Conservation (phyloP, 2,888 invertebrate species). For the Campoplex nolae region DNA sequence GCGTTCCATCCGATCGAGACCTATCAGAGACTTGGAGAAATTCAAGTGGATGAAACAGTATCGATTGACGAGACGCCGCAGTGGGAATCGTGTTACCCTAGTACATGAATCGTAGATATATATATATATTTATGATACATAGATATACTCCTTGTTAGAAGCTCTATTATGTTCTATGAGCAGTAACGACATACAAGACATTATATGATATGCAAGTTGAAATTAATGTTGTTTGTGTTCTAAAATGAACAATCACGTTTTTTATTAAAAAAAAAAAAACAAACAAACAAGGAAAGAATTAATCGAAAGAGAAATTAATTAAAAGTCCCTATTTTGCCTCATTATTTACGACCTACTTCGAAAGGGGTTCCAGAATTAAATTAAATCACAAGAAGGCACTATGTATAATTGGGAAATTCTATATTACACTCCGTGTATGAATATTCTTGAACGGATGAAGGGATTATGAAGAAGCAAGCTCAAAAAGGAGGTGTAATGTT, state of each 20-base stretch:
- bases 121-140: conserved; percentile 1
- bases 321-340: neutral
- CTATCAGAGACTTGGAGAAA: conserved; percentile 16
- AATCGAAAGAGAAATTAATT: neutral
- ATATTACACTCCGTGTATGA: neutral
- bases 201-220: neutral
- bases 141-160: neutral
- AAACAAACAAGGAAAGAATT: neutral
- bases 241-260: neutral
- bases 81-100: conserved; percentile 75
- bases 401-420: neutral
- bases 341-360: neutral
- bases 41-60: conserved; percentile 32
- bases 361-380: neutral
- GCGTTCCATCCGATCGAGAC: neutral
- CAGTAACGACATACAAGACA: neutral
- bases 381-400: neutral
- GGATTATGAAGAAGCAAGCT: conserved; percentile 69
- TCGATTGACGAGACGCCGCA: conserved; percentile 63
- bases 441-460: conserved; percentile 53
- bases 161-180: neutral
- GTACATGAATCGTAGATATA: conserved; percentile 57
- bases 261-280: too few relatives aligned
- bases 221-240: neutral
- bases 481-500: conserved; percentile 33